Percentiles rank a stretch among this genome's conserved stretches.
Conservation (phyloP, 2,797 vertebrate genomes). For the Falco columbarius region DNA sequence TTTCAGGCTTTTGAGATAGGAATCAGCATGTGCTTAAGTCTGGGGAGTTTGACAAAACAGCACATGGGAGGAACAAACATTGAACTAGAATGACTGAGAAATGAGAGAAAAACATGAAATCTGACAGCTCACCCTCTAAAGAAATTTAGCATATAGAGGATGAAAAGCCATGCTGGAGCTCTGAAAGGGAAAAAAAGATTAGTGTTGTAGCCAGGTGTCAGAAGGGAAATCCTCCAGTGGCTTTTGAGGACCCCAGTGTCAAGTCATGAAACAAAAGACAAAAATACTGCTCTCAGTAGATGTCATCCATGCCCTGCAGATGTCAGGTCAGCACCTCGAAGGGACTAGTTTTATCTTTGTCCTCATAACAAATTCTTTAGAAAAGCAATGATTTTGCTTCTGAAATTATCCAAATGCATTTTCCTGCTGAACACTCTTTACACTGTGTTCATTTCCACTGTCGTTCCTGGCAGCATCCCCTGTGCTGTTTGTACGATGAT, state of each 20-base stretch:
- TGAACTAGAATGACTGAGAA: conserved; percentile 15
- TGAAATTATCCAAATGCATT: not conserved
- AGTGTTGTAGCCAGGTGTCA: not conserved
- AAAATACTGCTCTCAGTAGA: not conserved
- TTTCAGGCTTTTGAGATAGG: not conserved
- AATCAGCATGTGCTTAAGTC: not conserved
- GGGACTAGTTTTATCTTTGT: not conserved
- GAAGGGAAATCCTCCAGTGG: not conserved
- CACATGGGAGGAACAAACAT: not conserved
- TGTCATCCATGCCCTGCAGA: not conserved
- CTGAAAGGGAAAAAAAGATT: not conserved
- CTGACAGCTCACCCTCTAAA: not conserved
- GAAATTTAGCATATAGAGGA: not conserved
- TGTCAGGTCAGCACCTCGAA: not conserved
- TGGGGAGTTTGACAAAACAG: not conserved
- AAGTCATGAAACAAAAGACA: not conserved
- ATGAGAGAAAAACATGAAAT: not conserved
- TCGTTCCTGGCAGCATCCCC: not conserved
- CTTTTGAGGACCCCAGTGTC: not conserved
- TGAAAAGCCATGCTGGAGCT: not conserved
- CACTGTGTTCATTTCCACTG: not conserved
- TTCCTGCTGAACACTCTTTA: not conserved
- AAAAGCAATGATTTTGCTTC: not conserved
- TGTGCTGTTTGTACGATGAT: not conserved
- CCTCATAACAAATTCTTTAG: not conserved